A percentile compares a stretch with the other conserved stretches of the same genome.
phyloP scores from a whole-genome alignment of 2,113 vertebrate genomes.

The Uria aalge region DNA sequence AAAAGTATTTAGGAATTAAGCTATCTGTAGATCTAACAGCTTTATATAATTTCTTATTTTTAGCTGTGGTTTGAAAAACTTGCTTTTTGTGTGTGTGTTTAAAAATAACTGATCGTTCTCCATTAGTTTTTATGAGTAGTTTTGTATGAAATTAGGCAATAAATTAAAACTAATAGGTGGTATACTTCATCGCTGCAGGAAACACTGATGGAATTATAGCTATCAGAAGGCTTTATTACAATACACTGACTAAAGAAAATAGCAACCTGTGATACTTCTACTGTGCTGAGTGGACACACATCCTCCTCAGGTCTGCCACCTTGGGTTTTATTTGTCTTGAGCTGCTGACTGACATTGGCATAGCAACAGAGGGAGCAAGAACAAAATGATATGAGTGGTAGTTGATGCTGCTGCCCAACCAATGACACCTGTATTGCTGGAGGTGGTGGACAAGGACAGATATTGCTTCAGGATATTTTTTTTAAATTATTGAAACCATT shows the following conservation, averaged over 20 bases:
- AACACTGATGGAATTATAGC: not conserved
- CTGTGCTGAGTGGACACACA: not conserved
- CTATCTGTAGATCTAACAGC: not conserved
- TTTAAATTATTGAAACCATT: not conserved
- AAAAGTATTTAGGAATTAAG: not conserved
- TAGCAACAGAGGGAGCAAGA: not conserved
- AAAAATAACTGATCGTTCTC: not conserved
- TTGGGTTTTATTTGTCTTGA: not conserved
- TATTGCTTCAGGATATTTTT: not conserved
- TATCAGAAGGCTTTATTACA: not conserved
- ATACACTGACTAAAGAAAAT: not conserved
- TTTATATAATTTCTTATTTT: not conserved
- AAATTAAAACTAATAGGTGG: not conserved
- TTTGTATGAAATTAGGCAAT: not conserved
- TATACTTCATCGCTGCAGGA: not conserved
- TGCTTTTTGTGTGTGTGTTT: not conserved
- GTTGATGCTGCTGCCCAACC: not conserved
- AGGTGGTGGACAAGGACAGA: not conserved
- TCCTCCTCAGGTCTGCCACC: not conserved
- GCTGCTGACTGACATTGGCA: not conserved
- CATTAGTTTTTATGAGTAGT: not conserved
- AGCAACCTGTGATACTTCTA: not conserved
- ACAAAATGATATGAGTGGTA: not conserved
- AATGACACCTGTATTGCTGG: not conserved
- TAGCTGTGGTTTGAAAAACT: not conserved